A percentile compares a stretch with the other conserved stretches of the same genome.
Evolutionary conservation across 2,113 vertebrate species (phyloP).

Genomic region (Pontoporia blainvillei): DNA sequence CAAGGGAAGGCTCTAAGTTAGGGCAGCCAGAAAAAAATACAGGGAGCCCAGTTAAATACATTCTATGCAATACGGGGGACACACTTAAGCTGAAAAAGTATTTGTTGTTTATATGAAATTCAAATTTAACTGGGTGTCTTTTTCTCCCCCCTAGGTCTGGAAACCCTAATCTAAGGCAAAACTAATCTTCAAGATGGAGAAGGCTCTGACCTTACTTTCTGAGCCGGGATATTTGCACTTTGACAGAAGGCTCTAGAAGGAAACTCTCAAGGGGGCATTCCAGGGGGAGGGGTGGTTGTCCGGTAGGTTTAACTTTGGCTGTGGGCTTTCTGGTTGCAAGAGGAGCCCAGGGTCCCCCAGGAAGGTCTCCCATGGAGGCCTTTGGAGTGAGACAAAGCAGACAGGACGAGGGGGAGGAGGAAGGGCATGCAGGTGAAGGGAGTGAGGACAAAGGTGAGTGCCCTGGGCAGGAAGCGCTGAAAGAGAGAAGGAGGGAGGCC

Average conservation of each 20-base stretch:
- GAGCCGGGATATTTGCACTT: neutral
- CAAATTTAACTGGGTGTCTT: neutral
- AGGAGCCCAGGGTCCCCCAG: neutral
- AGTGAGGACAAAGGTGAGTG: neutral
- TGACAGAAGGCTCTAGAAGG: neutral
- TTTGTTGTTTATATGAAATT: neutral
- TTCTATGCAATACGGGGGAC: neutral
- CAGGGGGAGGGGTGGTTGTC: neutral
- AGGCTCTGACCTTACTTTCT: neutral
- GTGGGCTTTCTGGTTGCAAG: neutral
- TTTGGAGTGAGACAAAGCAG: neutral
- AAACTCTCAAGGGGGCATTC: neutral
- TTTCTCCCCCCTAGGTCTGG: neutral
- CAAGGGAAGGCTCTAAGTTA: neutral
- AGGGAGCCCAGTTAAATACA: neutral
- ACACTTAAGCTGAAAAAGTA: neutral
- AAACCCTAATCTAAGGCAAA: neutral
- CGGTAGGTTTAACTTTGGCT: neutral
- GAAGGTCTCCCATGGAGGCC: neutral
- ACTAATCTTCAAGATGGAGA: neutral
- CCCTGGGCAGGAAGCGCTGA: conserved; percentile 2
- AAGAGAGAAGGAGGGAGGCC: neutral
- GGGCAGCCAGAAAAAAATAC: neutral
- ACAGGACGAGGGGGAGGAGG: neutral
- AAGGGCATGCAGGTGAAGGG: neutral